A percentile compares a stretch with the other conserved stretches of the same genome.
Conservation (phyloP, 1,140 invertebrate species). For the Papilio polytes region DNA sequence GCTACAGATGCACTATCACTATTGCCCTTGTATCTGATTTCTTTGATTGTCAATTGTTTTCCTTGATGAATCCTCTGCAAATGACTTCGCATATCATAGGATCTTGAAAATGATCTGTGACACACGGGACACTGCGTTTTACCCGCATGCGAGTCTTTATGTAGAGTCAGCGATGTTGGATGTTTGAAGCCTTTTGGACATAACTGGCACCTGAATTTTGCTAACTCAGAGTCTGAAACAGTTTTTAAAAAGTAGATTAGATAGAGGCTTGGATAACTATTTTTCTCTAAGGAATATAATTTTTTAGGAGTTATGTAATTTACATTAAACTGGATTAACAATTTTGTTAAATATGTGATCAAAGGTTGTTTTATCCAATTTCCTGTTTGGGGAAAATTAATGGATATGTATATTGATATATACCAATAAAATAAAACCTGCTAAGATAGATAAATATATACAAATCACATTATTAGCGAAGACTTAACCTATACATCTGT, state of each 20-base stretch:
- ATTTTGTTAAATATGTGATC: no score
- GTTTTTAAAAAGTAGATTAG: slow-evolving; percentile 38
- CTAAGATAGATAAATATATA: neutral
- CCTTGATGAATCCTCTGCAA: slow-evolving; percentile 85
- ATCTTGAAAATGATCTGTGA: slow-evolving; percentile 85
- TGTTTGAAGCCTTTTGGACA: slow-evolving; percentile 92
- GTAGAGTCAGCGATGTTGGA: slow-evolving; percentile 89
- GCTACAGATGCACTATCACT: slow-evolving; percentile 60
- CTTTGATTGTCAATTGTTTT: slow-evolving; percentile 79
- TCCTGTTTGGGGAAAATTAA: no score
- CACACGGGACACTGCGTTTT: slow-evolving; percentile 88
- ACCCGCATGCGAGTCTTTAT: slow-evolving; percentile 90
- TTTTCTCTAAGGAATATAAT: no score
- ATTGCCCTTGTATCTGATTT: slow-evolving; percentile 75
- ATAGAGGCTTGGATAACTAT: no score
- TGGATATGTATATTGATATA: no score
- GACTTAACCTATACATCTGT: neutral
- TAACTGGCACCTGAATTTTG: slow-evolving; percentile 86
- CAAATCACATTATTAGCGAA: neutral
- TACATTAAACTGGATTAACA: no score
- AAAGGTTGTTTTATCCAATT: no score
- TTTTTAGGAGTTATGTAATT: no score
- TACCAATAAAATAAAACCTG: no score
- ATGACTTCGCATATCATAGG: slow-evolving; percentile 87
- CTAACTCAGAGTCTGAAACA: slow-evolving; percentile 81